A percentile compares a stretch with the other conserved stretches of the same genome.
Conservation (phyloP, 2,797 vertebrate species). For the Prunella strophiata region DNA sequence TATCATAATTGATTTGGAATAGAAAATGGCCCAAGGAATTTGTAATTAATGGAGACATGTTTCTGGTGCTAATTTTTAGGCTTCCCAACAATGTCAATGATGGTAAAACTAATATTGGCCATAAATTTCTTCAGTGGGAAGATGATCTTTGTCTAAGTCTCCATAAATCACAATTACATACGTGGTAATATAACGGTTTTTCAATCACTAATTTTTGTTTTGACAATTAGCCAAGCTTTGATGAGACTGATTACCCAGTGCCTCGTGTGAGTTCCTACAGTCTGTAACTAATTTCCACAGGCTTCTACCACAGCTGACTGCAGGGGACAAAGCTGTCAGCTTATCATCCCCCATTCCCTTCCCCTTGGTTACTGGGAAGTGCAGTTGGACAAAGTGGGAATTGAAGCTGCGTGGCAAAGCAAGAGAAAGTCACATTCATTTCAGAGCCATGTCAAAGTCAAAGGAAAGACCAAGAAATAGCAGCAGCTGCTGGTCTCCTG, state of each 20-base stretch:
- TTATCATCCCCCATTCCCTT: not conserved
- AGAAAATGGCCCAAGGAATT: not conserved
- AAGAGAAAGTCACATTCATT: slow-evolving; percentile 32
- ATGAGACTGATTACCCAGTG: not conserved
- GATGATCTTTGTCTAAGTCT: not conserved
- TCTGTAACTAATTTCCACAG: slow-evolving; percentile 27
- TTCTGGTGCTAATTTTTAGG: not conserved
- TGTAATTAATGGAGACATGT: not conserved
- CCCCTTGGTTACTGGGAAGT: not conserved
- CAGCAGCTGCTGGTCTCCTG: slow-evolving; percentile 44
- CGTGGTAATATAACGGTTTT: not conserved
- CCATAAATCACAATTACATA: not conserved
- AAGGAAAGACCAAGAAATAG: not conserved
- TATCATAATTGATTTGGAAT: slow-evolving; percentile 23
- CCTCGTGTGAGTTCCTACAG: not conserved
- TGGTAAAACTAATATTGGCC: not conserved
- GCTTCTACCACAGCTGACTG: not conserved
- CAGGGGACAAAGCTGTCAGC: slow-evolving; percentile 30
- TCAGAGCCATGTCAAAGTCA: slow-evolving; percentile 38
- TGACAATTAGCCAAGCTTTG: slow-evolving; percentile 9
- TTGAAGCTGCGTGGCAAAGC: not conserved
- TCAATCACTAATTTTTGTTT: not conserved
- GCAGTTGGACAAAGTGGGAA: slow-evolving; percentile 32
- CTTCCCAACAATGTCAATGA: not conserved
- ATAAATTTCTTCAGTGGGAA: not conserved